Evolutionary conservation across 1,140 invertebrate genomes (phyloP).

Genomic region (Plutomurus gul): DNA sequence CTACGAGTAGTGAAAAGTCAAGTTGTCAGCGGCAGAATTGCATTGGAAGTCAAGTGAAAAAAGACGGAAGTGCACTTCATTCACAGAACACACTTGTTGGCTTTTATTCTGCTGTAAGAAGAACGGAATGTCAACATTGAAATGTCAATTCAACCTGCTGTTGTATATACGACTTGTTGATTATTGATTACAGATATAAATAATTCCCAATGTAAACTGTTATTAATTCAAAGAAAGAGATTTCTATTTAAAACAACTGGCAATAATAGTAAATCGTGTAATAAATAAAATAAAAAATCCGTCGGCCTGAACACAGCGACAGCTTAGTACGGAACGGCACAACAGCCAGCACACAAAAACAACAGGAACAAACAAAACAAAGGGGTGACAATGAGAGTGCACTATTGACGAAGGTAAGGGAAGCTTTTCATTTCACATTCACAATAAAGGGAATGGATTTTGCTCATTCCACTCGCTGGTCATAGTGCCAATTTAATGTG

Average conservation of each 20-base stretch:
- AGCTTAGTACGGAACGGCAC: background rate
- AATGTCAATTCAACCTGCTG: slow-evolving; percentile 2
- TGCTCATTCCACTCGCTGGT: background rate
- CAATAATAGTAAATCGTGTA: too few relatives aligned
- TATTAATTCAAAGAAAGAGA: too few relatives aligned
- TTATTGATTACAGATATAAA: background rate
- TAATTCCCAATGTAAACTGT: background rate
- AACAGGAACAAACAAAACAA: slow-evolving; percentile 26
- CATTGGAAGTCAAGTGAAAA: background rate
- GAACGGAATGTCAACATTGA: background rate
- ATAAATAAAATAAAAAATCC: too few relatives aligned
- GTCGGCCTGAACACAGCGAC: too few relatives aligned
- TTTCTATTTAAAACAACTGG: too few relatives aligned
- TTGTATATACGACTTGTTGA: slow-evolving; percentile 4
- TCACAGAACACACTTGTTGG: background rate
- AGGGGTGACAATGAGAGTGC: slow-evolving; percentile 21
- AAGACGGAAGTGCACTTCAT: slow-evolving; percentile 6
- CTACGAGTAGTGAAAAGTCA: too few relatives aligned
- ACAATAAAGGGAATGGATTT: background rate
- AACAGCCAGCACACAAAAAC: background rate
- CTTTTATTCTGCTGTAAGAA: too few relatives aligned
- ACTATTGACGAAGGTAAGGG: slow-evolving; percentile 26
- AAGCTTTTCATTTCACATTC: slow-evolving; percentile 16
- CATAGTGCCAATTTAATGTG: background rate
- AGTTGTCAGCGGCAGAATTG: background rate